Evolutionary conservation across 2,797 vertebrate genomes (phyloP), one percentile per base, ranked within the genome.

Genomic region (Nothura maculosa): DNA sequence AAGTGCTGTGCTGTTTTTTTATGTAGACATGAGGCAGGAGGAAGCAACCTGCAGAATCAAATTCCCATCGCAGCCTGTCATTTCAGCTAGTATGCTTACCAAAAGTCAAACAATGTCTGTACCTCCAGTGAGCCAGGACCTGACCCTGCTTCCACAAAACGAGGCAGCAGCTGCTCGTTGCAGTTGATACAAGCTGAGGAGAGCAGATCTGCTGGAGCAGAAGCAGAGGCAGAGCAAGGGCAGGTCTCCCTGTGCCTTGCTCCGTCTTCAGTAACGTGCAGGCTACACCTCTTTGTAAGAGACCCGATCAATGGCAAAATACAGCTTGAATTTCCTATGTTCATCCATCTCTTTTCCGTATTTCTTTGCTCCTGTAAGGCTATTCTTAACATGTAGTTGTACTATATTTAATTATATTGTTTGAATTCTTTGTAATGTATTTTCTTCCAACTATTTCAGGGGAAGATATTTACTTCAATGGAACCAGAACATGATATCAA

Each of bases 401-500:
- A 40, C 38, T 81, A 21, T 24, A 47, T 54, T 32, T 70, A 66
- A 62, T 84, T 25, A 19, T 9, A 13, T 76, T 85, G 13, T 80
- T 80, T 82, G 24, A 21, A 67, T 79, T 90, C 38, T 73, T 58
- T 50, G 43, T 74, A 27, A 61, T 69, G 20, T n/a, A 13, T 88
- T 87, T 95, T 90, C 42, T 93, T 80, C 30, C 80, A 94, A 8
- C 45, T 93, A 69, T 97, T 97, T 95, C 96, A 99, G 99, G 99
- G 99, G 8, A 99, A 99, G 94, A 97, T 99, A 91, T 99, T 99
- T 97, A 99, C 99, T 73, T 99, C 99, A 81, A 97, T 99, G 91
- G 99, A 99, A 90, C 99, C 99, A n/a, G 98, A 98, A 94, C 89
- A 98, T 73, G 98, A 98, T 96, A 98, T 99, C 89, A 99, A 99